Conservation (phyloP, 2,113 vertebrate genomes). For the Suncus etruscus region DNA sequence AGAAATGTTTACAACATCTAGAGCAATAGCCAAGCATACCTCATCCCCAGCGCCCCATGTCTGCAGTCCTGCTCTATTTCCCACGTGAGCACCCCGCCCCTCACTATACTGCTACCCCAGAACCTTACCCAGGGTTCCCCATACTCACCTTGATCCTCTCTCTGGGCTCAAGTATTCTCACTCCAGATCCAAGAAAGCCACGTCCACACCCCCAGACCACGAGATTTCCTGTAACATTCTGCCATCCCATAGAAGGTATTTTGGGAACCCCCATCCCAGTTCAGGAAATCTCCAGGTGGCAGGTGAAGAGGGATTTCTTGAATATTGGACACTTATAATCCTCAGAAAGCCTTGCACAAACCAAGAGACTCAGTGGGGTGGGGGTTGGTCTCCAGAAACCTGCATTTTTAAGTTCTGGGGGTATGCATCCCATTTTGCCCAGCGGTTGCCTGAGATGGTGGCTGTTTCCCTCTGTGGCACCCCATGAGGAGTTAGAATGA, state of each 20-base stretch:
- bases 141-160: not conserved
- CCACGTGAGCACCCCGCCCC: not conserved
- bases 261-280: not conserved
- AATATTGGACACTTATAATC: not conserved
- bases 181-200: not conserved
- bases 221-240: conserved; percentile 57
- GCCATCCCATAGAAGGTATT: too few relatives aligned
- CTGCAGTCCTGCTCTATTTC: conserved; percentile 34
- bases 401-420: not conserved
- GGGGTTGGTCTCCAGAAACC: not conserved
- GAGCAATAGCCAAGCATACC: conserved; percentile 89
- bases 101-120: conserved; percentile 67
- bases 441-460: not conserved
- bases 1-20: conserved; percentile 89
- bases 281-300: not conserved
- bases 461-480: not conserved
- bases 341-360: not conserved
- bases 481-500: not conserved
- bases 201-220: not conserved
- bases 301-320: not conserved
- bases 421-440: not conserved
- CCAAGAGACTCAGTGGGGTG: not conserved
- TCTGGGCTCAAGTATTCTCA: conserved; percentile 21
- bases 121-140: not conserved
- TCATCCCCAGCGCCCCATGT: conserved; percentile 80